These are phyloP conservation scores for Microtus ochrogaster DNA, from an alignment of 2,113 vertebrate species.

Conservation along the genomic window DNA sequence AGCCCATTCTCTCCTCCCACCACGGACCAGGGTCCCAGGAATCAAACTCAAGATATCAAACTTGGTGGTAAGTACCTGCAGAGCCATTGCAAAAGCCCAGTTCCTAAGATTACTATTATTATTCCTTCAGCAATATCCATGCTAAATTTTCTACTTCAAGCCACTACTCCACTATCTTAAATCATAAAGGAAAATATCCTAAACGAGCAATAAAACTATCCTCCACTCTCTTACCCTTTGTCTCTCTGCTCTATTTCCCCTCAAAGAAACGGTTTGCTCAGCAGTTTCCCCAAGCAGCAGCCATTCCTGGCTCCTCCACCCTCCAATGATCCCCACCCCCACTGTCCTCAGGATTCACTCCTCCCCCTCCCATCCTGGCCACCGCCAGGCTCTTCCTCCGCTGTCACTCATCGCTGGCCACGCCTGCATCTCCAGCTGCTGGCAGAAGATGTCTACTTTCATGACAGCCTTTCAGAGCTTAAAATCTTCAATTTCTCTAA, in stretches of 20 bases:
- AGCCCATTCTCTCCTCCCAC: neutral
- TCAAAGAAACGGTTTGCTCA: neutral
- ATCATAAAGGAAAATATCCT: neutral
- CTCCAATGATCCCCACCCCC: no score
- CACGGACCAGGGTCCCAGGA: neutral
- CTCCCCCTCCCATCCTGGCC: neutral
- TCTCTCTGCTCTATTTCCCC: neutral
- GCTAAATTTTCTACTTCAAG: neutral
- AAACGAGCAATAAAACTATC: neutral
- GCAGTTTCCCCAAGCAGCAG: neutral
- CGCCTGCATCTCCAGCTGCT: neutral
- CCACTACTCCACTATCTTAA: neutral
- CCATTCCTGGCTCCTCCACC: neutral
- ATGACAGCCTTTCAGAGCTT: neutral
- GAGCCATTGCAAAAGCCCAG: neutral
- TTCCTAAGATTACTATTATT: slow-evolving; percentile 23
- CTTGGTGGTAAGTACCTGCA: neutral
- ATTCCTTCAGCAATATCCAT: slow-evolving; percentile 15
- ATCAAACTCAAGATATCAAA: neutral
- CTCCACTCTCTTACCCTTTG: neutral
- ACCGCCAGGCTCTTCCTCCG: neutral
- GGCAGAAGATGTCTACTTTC: neutral
- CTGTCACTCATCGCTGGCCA: neutral
- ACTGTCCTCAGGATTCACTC: neutral
- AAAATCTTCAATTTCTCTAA: slow-evolving; percentile 10